Evolutionary conservation across 2,113 vertebrate species (phyloP).

Genomic region (Entomyzon cyanotis): DNA sequence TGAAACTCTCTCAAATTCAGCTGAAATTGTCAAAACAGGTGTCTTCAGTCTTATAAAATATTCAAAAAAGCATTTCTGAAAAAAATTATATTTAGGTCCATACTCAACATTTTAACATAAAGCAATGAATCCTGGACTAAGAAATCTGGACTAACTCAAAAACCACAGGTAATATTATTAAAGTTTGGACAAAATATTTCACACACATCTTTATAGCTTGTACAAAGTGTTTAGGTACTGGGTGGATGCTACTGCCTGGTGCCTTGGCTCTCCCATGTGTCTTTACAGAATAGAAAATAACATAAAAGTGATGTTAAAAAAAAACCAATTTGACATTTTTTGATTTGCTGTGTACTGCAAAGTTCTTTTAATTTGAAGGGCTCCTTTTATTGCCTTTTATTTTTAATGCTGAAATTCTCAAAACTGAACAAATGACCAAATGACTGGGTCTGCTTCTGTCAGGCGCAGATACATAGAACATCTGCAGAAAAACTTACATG

Average conservation of each 20-base stretch:
- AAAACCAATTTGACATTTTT: background rate
- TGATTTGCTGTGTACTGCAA: background rate
- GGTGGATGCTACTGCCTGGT: background rate
- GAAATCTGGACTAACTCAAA: background rate
- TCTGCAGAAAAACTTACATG: background rate
- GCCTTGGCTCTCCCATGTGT: background rate
- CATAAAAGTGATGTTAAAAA: background rate
- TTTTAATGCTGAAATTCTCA: background rate
- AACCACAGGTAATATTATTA: background rate
- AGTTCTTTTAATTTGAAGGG: background rate
- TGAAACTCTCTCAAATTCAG: background rate
- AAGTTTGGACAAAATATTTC: background rate
- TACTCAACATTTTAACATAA: background rate
- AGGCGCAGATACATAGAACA: background rate
- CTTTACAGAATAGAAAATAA: background rate
- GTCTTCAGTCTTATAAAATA: background rate
- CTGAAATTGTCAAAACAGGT: background rate
- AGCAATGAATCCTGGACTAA: background rate
- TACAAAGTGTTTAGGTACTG: background rate
- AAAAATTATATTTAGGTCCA: background rate
- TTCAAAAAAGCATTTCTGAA: background rate
- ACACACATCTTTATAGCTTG: background rate
- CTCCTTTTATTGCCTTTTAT: background rate
- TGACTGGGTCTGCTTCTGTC: background rate
- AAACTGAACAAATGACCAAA: background rate